phyloP scores from a whole-genome alignment of 2,797 vertebrate species.

The Anolis apletophallus region DNA sequence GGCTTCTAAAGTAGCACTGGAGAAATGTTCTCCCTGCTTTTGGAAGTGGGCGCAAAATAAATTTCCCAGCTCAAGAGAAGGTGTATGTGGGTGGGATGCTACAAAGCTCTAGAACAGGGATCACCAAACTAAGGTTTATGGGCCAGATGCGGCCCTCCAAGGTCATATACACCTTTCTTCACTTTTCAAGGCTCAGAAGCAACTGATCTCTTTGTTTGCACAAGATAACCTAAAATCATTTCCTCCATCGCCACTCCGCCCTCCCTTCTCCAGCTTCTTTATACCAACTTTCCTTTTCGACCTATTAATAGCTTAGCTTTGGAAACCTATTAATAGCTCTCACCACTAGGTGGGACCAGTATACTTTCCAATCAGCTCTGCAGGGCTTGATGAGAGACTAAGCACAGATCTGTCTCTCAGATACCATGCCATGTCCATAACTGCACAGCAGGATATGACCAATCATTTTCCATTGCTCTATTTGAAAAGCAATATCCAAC shows the following conservation, averaged over 20 bases:
- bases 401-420: slow-evolving; percentile 5
- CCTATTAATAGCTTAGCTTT: neutral
- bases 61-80: no score
- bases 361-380: neutral
- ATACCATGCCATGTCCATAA: slow-evolving; percentile 34
- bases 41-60: no score
- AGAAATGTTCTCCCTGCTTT: neutral
- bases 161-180: neutral
- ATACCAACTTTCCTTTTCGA: neutral
- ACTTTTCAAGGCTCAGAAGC: neutral
- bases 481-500: slow-evolving; percentile 9
- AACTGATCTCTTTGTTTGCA: neutral
- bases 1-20: neutral
- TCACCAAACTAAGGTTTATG: no score
- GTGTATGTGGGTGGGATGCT: no score
- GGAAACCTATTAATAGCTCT: neutral
- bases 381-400: neutral
- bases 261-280: neutral
- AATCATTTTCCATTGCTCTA: slow-evolving; percentile 53
- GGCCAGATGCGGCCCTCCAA: no score
- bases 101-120: no score
- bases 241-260: neutral
- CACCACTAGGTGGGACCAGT: slow-evolving; percentile 63
- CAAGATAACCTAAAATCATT: neutral
- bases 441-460: slow-evolving; percentile 42